Evolutionary conservation across 2,888 invertebrate genomes (phyloP), one percentile per base, ranked within the genome.

Genomic region (Drosophila mulleri): DNA sequence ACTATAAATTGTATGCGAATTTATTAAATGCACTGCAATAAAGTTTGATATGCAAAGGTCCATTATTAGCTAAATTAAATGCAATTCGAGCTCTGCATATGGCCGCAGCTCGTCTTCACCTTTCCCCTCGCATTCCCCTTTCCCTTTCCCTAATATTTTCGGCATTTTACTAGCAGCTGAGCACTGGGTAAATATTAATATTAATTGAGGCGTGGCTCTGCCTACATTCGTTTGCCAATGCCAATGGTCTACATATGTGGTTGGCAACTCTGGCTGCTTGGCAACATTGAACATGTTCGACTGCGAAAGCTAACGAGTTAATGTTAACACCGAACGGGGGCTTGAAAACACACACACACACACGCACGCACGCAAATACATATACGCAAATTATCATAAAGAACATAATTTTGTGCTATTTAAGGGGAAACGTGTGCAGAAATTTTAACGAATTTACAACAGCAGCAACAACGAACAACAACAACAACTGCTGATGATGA

Each of bases 351-450:
- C 26, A 26, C 6, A 7, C 20, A 16, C 41, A 11, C 41, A 53
- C 16, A 14, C 53, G 32, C 58, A 39, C 29, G 23, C 47, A 20
- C 50, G 32, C 39, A 32, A 37, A 63, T 50, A 32, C 32, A 63
- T 50, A 67, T 44, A 71, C 57, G 60, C 72, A 72, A 80, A 88
- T 89, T 89, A 89, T 85, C 86, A 85, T 78, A 82, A 82, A 78
- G 86, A 85, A 88, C 88, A 85, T 89, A 82, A 88, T 85, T 84
- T 84, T 80, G 75, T 72, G 68, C 74, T 74, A 78, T 89, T 85
- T 76, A 72, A 60, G 80, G 71, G 72, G 60, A 71, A 67, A 73
- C 72, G 74, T 76, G 70, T 70, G 65, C 72, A 45, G 68, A 80
- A 88, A 85, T 82, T 80, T 77, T 64, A 72, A 70, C 79, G 60